Base-by-base conservation (phyloP, 2,888 invertebrate genomes). In the Reticulitermes lucifugus region DNA sequence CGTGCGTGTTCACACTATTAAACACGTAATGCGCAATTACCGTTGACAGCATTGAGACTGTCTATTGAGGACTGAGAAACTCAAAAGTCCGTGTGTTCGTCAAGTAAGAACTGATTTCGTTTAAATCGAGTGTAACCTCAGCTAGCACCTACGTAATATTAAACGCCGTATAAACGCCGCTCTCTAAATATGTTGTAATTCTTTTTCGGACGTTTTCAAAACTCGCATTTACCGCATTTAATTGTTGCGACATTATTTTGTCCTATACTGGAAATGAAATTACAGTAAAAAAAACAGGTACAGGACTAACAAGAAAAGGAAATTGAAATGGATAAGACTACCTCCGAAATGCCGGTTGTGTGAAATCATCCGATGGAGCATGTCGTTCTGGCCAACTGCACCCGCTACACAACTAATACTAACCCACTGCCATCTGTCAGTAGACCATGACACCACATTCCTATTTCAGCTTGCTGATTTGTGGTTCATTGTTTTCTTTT, bases 371-470 rank as follows among this genome's bases (percentile, higher is more conserved):
- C 73, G 41, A 35, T 73, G 73, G 73, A 73, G 73, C 73, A 41
- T 73, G 35, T 73, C 73, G 73, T 35, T 73, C 12, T 29, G 73
- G 41, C 35, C 41, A 73, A 73, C 35, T 73, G 73, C 73, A 73
- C 73, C 25, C 73, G 73, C 73, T 73, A 41, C 41, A 10, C 41
- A 41, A 21, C 73, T 41, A 73, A n/a, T 25, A 70, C 73, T 73
- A 73, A 73, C 73, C 73, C 73, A 73, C 35, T 73, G 73, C 73
- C 73, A 73, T 73, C 73, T 73, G 41, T 29, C 41, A 41, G 73
- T 18, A 29, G 73, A 41, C 41, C 73, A 21, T 41, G 35, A 73
- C 41, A 73, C 73, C 73, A 73, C 73, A 73, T 73, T 73, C 73
- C 73, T 73, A 35, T 73, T 22, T 41, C 14, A 73, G 22, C 35